These are phyloP conservation scores for Campopleginae sp. DNA, from an alignment of 2,888 invertebrate species.

Conservation along the genomic window DNA sequence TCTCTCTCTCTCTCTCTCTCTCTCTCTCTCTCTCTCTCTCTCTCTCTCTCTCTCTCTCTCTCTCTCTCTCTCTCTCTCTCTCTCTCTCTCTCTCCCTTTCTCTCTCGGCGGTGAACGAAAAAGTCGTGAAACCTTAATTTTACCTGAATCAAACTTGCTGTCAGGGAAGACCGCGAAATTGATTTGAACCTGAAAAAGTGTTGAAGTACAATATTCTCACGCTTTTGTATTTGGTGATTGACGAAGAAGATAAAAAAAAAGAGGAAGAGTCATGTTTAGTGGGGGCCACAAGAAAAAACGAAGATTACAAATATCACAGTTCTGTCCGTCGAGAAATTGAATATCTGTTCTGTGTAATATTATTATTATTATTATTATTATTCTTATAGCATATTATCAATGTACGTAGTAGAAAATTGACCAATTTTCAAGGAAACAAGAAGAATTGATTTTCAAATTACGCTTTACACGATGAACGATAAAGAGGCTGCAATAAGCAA, in stretches of 20 bases:
- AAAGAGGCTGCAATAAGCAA: slow-evolving; percentile 38
- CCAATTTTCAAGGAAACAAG: slow-evolving; percentile 37
- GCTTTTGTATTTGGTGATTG: slow-evolving; percentile 47
- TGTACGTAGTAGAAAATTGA: slow-evolving; percentile 47
- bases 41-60: neutral
- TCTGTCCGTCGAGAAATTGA: slow-evolving; percentile 45
- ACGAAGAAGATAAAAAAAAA: slow-evolving; percentile 8
- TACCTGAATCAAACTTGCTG: slow-evolving; percentile 83
- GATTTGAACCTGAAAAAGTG: slow-evolving; percentile 83
- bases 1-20: slow-evolving; percentile 72
- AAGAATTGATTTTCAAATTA: slow-evolving; percentile 15
- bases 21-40: neutral
- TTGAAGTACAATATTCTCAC: slow-evolving; percentile 76
- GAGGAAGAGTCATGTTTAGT: slow-evolving; percentile 22
- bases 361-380: slow-evolving; percentile 30
- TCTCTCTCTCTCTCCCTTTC: slow-evolving; percentile 65
- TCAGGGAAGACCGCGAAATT: slow-evolving; percentile 83
- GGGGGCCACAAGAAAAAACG: slow-evolving; percentile 1
- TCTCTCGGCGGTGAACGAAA: slow-evolving; percentile 78
- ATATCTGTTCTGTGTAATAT: slow-evolving; percentile 44
- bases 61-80: slow-evolving; percentile 28
- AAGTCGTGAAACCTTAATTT: slow-evolving; percentile 78
- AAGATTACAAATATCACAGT: slow-evolving; percentile 39
- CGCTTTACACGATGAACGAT: slow-evolving; percentile 19
- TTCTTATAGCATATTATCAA: slow-evolving; percentile 37